A percentile compares a stretch with the other conserved stretches of the same genome.
phyloP scores from a whole-genome alignment of 2,888 invertebrate genomes.

The Metopia argyrocephala region DNA sequence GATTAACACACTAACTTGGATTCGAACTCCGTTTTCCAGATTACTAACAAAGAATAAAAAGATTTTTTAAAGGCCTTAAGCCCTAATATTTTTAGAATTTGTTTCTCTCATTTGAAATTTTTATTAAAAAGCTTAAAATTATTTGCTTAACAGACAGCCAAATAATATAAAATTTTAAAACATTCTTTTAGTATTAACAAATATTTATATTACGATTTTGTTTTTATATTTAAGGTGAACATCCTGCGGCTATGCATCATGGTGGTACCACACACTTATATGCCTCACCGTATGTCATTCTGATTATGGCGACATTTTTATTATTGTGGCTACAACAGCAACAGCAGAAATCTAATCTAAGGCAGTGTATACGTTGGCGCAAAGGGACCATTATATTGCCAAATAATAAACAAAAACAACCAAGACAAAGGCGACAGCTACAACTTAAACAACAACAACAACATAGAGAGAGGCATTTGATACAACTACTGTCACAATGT shows the following conservation, averaged over 20 bases:
- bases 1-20: too few relatives aligned
- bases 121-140: too few relatives aligned
- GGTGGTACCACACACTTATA: conserved; percentile 78
- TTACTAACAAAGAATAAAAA: too few relatives aligned
- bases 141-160: too few relatives aligned
- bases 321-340: conserved; percentile 67
- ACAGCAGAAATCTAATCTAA: conserved; percentile 59
- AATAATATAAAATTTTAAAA: neutral
- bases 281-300: conserved; percentile 69
- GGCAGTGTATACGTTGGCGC: conserved; percentile 68
- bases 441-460: conserved; percentile 9
- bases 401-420: conserved; percentile 63
- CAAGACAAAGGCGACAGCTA: neutral
- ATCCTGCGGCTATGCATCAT: conserved; percentile 92
- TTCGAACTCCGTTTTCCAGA: too few relatives aligned
- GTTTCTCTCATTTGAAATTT: too few relatives aligned
- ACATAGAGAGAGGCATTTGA: conserved; percentile 6
- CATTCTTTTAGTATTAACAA: neutral
- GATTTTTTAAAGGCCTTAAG: too few relatives aligned
- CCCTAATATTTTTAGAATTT: too few relatives aligned
- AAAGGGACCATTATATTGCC: conserved; percentile 65
- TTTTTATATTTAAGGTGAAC: conserved; percentile 82
- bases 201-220: neutral
- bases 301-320: conserved; percentile 71
- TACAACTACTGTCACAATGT: neutral